These are phyloP conservation scores for Clarias gariepinus DNA, from an alignment of 2,113 vertebrate species.

Conservation along the genomic window DNA sequence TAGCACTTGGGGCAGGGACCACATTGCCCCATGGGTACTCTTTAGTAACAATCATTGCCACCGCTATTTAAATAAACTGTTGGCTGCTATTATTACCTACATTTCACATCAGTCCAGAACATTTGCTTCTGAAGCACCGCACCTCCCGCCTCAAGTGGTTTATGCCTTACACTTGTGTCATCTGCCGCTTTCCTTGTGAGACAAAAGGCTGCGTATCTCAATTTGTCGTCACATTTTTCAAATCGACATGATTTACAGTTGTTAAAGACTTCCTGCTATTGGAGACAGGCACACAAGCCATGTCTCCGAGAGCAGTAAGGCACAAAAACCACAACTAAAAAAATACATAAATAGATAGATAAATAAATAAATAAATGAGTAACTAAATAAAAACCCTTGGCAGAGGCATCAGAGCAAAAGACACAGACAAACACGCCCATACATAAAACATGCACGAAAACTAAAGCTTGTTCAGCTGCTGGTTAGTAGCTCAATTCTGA, in stretches of 20 bases:
- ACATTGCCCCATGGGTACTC: background rate
- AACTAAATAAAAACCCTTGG: background rate
- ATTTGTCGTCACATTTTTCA: background rate
- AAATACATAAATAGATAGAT: background rate
- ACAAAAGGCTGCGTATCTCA: background rate
- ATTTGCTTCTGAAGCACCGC: background rate
- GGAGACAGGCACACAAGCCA: background rate
- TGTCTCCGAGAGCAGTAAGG: background rate
- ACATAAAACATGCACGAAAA: constrained; percentile 39
- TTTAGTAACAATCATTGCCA: background rate
- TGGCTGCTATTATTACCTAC: no score
- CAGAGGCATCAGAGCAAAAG: constrained; percentile 51
- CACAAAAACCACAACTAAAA: background rate
- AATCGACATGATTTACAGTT: background rate
- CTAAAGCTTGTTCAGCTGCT: constrained; percentile 66
- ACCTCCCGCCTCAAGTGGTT: background rate
- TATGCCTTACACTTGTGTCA: background rate
- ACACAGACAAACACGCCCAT: constrained; percentile 35
- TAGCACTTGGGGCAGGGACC: background rate
- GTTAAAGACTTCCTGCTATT: no score
- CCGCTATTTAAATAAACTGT: background rate
- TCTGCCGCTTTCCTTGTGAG: background rate
- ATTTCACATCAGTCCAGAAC: background rate
- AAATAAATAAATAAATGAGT: background rate
- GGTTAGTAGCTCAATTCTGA: constrained; percentile 58